Percentiles rank a stretch among this genome's conserved stretches.
Conservation (phyloP, 1,140 invertebrate genomes). For the Achatina immaculata region DNA sequence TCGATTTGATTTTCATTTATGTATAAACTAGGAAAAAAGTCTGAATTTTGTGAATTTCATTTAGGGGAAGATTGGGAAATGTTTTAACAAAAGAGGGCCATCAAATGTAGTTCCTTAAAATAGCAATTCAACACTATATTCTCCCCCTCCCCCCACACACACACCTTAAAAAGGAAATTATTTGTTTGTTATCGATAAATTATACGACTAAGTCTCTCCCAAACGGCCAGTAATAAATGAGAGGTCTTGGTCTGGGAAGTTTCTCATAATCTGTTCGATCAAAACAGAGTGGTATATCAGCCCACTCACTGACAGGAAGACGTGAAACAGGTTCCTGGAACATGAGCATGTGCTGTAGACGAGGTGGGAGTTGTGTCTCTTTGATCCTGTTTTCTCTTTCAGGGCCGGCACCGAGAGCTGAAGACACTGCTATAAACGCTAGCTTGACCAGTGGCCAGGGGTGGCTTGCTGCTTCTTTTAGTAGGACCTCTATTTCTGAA, state of each 20-base stretch:
- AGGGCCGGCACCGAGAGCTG: background rate
- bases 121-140: no score
- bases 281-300: constrained; percentile 5
- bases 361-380: background rate
- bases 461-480: background rate
- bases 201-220: background rate
- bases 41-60: no score
- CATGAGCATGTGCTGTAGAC: background rate
- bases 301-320: background rate
- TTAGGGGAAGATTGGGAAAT: no score
- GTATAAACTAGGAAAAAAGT: no score
- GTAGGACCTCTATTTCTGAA: background rate
- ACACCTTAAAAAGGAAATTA: no score
- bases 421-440: constrained; percentile 13
- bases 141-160: no score
- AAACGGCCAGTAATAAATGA: constrained; percentile 1
- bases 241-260: background rate
- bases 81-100: no score
- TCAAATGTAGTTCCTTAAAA: no score
- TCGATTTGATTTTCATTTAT: no score
- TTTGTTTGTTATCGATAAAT: no score
- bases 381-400: background rate
- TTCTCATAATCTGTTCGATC: background rate
- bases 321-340: background rate
- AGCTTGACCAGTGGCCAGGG: constrained; percentile 11